Evolutionary conservation across 2,888 invertebrate genomes (phyloP), one percentile per base, ranked within the genome.

Genomic region (Apodemia zela): DNA sequence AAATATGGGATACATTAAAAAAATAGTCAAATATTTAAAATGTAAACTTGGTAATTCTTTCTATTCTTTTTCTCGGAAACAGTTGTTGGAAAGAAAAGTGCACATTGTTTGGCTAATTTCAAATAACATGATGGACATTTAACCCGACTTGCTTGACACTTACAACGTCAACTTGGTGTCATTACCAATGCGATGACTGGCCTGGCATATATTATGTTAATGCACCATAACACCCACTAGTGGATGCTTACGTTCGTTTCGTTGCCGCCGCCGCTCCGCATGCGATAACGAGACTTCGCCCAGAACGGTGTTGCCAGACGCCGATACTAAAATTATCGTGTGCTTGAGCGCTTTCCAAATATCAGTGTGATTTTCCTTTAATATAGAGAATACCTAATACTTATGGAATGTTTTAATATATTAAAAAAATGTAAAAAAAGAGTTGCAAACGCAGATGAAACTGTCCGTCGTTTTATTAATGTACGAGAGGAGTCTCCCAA

Each of bases 201-300:
- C 45, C 17, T 47, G 45, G 45, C 45, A 47, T 76, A 64, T 74
- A 75, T 74, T 75, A 77, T 75, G 72, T 81, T 79, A 82, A 81
- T 84, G 82, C 80, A 79, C 77, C 85, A 85, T 85, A 81, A 86
- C 86, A 82, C 82, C 82, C 80, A 79, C 79, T 85, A 84, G 87
- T 84, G 87, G 81, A 86, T 77, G 89, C 88, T 88, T 87, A 77
- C 78, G 86, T 87, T 86, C 85, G 84, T 88, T 89, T 86, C 84
- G 87, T 89, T 88, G 84, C 15, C 54, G 54, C 54, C 21, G 57
- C 15, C 57, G 57, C n/a, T 57, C 29, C 29, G 29, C 15, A 57
- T 29, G 57, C 25, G 25, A 57, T 29, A 25, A 29, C 25, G 25
- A 29, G 29, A 17, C 17, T 47, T 47, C 47, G 57, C 57, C 29